Conservation (phyloP, 2,797 vertebrate genomes). For the Micromesistius poutassou region DNA sequence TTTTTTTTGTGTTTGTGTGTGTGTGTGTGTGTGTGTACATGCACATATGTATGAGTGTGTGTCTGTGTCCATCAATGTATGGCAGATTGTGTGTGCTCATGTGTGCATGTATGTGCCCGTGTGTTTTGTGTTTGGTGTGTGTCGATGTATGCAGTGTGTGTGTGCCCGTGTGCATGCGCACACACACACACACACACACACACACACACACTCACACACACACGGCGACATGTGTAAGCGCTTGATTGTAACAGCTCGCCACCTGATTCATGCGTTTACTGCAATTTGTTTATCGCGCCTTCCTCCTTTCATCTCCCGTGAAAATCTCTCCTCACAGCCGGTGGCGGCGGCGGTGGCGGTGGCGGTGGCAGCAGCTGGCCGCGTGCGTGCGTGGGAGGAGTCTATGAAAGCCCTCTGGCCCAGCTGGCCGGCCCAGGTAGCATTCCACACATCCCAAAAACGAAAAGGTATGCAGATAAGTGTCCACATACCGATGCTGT, state of each 20-base stretch:
- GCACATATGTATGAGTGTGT: too few relatives aligned
- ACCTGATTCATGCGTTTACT: background rate
- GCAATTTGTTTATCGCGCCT: background rate
- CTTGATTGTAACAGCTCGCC: background rate
- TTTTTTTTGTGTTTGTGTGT: too few relatives aligned
- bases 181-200: too few relatives aligned
- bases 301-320: background rate
- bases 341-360: background rate
- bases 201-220: too few relatives aligned
- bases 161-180: too few relatives aligned
- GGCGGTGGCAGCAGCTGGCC: background rate
- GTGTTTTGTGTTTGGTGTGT: background rate
- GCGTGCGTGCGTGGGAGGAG: background rate
- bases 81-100: too few relatives aligned
- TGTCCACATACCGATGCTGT: too few relatives aligned
- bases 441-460: background rate
- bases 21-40: too few relatives aligned
- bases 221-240: background rate
- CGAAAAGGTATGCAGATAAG: too few relatives aligned
- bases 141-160: too few relatives aligned
- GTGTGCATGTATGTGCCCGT: background rate
- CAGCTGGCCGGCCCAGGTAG: background rate
- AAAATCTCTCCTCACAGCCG: background rate
- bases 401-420: background rate
- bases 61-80: too few relatives aligned